A percentile compares a stretch with the other conserved stretches of the same genome.
These are phyloP conservation scores for Dynastes tityus DNA, from an alignment of 2,888 invertebrate species.

Conservation along the genomic window DNA sequence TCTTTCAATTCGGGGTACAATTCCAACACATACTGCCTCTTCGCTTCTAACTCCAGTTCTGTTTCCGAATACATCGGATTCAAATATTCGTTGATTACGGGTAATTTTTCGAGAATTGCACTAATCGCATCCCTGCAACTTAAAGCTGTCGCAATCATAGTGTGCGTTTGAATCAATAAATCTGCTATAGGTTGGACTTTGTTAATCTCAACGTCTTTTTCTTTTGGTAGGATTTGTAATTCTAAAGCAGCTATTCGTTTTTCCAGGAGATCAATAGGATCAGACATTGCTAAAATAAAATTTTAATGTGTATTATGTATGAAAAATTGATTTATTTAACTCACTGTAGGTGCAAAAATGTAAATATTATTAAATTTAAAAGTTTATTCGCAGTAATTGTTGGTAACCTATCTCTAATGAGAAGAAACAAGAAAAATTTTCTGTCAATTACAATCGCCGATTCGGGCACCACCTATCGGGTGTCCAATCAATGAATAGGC, in stretches of 20 bases:
- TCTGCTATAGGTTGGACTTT: slow-evolving; percentile 67
- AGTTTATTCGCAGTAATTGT: background rate
- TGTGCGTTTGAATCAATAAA: slow-evolving; percentile 70
- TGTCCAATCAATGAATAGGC: no score
- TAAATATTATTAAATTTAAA: background rate
- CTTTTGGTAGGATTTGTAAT: slow-evolving; percentile 67
- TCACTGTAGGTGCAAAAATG: background rate
- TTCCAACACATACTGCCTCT: slow-evolving; percentile 70
- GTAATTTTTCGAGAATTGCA: slow-evolving; percentile 69
- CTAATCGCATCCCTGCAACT: slow-evolving; percentile 72
- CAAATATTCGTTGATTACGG: slow-evolving; percentile 70
- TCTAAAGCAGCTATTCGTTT: slow-evolving; percentile 71
- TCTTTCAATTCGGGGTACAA: slow-evolving; percentile 70
- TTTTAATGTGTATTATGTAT: background rate
- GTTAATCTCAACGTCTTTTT: slow-evolving; percentile 59
- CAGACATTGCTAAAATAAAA: slow-evolving; percentile 48
- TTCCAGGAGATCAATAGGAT: slow-evolving; percentile 68
- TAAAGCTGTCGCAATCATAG: slow-evolving; percentile 71
- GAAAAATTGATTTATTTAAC: background rate
- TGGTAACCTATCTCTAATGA: background rate
- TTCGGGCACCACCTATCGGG: no score
- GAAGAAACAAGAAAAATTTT: background rate
- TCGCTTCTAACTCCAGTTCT: slow-evolving; percentile 70
- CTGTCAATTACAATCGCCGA: no score
- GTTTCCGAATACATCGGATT: slow-evolving; percentile 69